Percentiles rank a stretch among this genome's conserved stretches.
Conservation (phyloP, 2,113 vertebrate genomes). For the Pundamilia nyererei region DNA sequence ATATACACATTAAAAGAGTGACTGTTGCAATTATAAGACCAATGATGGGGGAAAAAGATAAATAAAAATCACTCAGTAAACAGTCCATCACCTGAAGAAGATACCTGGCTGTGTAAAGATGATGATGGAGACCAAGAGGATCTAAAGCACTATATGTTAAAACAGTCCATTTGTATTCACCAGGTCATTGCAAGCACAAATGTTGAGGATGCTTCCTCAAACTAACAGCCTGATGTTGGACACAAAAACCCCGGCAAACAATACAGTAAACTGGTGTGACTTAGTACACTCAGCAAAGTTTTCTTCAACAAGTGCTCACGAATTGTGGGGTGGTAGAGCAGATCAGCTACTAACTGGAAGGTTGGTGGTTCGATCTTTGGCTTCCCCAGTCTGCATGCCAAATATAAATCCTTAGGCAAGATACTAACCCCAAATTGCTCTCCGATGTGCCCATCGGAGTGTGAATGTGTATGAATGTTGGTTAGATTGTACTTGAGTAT, state of each 20-base stretch:
- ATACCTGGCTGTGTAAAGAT: no score
- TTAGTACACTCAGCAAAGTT: neutral
- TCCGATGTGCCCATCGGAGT: neutral
- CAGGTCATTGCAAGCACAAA: no score
- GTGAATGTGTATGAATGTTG: neutral
- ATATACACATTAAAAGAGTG: neutral
- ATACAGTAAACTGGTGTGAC: neutral
- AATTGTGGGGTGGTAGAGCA: neutral
- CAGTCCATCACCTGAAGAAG: no score
- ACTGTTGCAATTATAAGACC: neutral
- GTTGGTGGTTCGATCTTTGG: neutral
- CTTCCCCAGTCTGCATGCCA: neutral
- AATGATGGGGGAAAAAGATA: no score
- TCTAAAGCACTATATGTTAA: no score
- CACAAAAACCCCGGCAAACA: fast-evolving
- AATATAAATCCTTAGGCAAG: neutral
- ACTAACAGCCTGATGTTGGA: neutral
- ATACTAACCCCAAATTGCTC: neutral
- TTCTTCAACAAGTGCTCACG: neutral
- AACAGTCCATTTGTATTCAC: no score
- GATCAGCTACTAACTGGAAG: neutral
- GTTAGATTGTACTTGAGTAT: neutral
- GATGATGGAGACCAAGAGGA: no score
- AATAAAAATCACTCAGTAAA: no score
- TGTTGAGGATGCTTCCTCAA: neutral